Evolutionary conservation across 2,113 vertebrate species (phyloP), one percentile per base, ranked within the genome.

Genomic region (Tychaedon coryphoeus): DNA sequence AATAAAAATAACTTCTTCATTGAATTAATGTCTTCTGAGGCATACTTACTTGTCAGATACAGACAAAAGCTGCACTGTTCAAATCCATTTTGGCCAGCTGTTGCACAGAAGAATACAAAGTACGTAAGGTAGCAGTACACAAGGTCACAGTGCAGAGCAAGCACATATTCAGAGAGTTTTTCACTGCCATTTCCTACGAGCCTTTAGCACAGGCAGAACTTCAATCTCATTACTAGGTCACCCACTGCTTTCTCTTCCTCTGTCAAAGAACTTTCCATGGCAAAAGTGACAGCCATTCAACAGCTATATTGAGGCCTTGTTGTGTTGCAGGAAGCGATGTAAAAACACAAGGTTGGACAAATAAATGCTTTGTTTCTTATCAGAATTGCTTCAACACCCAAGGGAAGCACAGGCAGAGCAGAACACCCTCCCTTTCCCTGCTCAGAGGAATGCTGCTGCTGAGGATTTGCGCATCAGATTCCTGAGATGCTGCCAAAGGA

Each of bases 351-450:
- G 28, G 42, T 7, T 82, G 90, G 28, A 90, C 53, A 90, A 94
- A 95, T 45, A 84, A 77, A 65, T 65, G 66, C 61, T 57, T 83
- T 88, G 45, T 73, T 94, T 90, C 72, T 73, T 85, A 87, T 78
- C n/a, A 0, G n/a, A 81, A 85, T 58, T 71, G 53, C 61, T 85
- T 93, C 82, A 83, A 48, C 54, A 36, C 60, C 20, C 75, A 53
- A 17, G 62, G 66, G 67, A 69, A 62, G 34, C 1, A 0, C 47
- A 66, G 45, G 65, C 8, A 0, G 61, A 86, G 76, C 65, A 77
- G 91, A 58, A 67, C 89, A 45, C 23, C 17, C 25, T 88, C 57
- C 65, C 54, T 73, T 57, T 38, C 18, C 19, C 1, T 0, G 4
- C 2, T 28, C 31, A 67, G 71, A 66, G 75, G 67, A 93, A 79